Evolutionary conservation across 2,888 invertebrate genomes (phyloP).

Genomic region (Notodonta ziczac): DNA sequence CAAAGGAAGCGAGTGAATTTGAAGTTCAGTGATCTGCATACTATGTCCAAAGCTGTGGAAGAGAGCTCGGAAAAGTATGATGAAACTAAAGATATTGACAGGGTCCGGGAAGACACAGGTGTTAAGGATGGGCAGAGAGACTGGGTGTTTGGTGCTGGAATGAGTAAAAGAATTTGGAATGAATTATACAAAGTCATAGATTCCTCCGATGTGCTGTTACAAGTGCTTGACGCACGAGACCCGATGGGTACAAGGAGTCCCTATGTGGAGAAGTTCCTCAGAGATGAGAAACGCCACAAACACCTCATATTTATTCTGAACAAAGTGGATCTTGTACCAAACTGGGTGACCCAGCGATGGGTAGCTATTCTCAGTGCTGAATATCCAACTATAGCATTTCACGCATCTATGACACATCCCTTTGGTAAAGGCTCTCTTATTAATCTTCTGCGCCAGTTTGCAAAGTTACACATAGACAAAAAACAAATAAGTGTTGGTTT

Average conservation of each 20-base stretch:
- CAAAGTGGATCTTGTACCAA: conserved; percentile 98
- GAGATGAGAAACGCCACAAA: conserved; percentile 98
- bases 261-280: conserved; percentile 95
- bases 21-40: conserved; percentile 89
- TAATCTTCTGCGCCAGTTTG: conserved; percentile 97
- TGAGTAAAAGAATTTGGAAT: conserved; percentile 99
- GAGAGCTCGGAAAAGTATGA: conserved; percentile 91
- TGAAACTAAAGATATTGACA: conserved; percentile 92
- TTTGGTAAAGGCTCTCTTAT: conserved; percentile 99
- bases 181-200: conserved; percentile 99
- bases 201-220: conserved; percentile 98
- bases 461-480: conserved; percentile 96
- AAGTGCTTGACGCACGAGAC: conserved; percentile 98
- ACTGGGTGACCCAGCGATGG: conserved; percentile 99
- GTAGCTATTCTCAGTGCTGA: conserved; percentile 96
- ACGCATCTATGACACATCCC: conserved; percentile 98
- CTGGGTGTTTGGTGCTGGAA: conserved; percentile 97
- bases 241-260: conserved; percentile 98
- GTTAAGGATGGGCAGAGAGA: conserved; percentile 93
- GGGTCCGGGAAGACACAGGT: conserved; percentile 92
- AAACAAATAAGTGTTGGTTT: conserved; percentile 99
- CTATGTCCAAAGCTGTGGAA: conserved; percentile 89
- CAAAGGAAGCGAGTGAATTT: conserved; percentile 95
- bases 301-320: conserved; percentile 98
- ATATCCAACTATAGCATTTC: conserved; percentile 99